Percentiles rank a stretch among this genome's conserved stretches.
Conservation (phyloP, 2,888 invertebrate species). For the Cerceris ruficornis region DNA sequence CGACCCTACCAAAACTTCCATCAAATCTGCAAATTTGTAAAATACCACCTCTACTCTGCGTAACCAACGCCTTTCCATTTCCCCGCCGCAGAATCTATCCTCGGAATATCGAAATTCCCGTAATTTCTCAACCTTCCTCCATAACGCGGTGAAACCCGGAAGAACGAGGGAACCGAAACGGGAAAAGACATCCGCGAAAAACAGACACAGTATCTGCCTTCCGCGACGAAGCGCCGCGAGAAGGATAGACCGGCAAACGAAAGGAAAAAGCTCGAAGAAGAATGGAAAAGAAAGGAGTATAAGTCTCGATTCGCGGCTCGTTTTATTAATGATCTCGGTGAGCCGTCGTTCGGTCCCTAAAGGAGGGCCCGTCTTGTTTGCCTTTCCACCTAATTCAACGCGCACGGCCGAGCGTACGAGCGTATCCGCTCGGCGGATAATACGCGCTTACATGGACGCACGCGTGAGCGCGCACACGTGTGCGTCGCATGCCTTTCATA, state of each 20-base stretch:
- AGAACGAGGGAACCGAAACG: not conserved
- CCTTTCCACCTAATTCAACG: conserved; percentile 70
- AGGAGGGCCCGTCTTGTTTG: conserved; percentile 65
- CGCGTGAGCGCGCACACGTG: conserved; percentile 10
- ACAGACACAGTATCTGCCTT: not conserved
- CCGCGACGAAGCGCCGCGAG: not conserved
- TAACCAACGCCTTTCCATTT: no score
- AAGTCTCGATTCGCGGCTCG: conserved; percentile 49
- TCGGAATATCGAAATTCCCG: no score
- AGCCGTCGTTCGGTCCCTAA: conserved; percentile 56
- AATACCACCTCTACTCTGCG: no score
- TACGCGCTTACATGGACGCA: conserved; percentile 20
- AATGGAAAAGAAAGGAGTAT: conserved; percentile 13
- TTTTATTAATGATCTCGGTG: conserved; percentile 67
- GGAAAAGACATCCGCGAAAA: not conserved
- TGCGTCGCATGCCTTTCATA: conserved; percentile 64
- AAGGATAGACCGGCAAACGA: not conserved
- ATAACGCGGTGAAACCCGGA: not conserved
- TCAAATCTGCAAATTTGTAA: no score
- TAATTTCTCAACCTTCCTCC: no score
- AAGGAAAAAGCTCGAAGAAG: not conserved
- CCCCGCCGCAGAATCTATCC: no score
- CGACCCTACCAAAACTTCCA: no score
- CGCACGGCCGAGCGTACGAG: conserved; percentile 33
- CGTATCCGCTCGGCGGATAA: conserved; percentile 30